Evolutionary conservation across 1,140 invertebrate species (phyloP).

Genomic region (Saccostrea echinata): DNA sequence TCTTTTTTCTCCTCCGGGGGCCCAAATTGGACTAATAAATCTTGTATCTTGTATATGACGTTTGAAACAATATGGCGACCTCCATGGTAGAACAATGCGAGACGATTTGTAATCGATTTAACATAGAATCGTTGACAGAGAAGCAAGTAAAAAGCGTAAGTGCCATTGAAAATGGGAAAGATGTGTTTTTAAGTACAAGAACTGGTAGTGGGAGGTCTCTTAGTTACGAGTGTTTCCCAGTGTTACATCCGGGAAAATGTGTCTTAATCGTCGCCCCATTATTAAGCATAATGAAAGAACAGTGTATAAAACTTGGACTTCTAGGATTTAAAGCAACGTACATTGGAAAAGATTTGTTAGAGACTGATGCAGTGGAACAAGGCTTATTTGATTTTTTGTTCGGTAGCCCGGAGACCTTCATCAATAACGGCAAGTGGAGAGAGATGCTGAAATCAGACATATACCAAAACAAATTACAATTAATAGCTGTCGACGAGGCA

Average conservation of each 20-base stretch:
- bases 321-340: slow-evolving; percentile 44
- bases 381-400: slow-evolving; percentile 42
- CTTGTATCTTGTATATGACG: too few species aligned
- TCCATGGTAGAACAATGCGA: background rate
- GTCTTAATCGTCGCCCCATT: slow-evolving; percentile 14
- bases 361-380: background rate
- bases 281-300: slow-evolving; percentile 43
- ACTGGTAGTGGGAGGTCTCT: background rate
- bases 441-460: slow-evolving; percentile 1
- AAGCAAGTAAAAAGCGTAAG: background rate
- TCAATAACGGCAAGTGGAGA: slow-evolving; percentile 25
- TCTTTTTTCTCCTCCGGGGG: too few species aligned
- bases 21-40: too few species aligned
- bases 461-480: background rate
- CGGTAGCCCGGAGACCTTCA: slow-evolving; percentile 30
- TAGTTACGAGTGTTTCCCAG: background rate
- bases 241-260: background rate
- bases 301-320: background rate
- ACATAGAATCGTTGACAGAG: background rate
- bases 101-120: background rate
- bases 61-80: background rate
- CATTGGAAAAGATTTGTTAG: slow-evolving; percentile 24
- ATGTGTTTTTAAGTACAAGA: background rate
- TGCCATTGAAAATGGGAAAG: background rate
- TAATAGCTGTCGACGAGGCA: slow-evolving; percentile 44